A percentile compares a stretch with the other conserved stretches of the same genome.
These are phyloP conservation scores for Troides helena DNA, from an alignment of 2,888 invertebrate genomes.

Conservation along the genomic window DNA sequence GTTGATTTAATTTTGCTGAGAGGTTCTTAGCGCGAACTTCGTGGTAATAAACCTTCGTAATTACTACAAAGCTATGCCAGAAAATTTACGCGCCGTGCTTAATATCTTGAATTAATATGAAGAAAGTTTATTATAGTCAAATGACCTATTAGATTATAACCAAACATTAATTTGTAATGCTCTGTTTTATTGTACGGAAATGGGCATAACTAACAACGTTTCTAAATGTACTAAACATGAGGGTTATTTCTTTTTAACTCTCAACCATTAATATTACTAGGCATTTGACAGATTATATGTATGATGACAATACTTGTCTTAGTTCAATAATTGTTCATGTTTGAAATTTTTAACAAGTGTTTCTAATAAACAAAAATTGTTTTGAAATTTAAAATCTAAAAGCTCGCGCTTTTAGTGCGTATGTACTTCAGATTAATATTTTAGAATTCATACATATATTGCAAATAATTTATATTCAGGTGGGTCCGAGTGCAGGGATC, in stretches of 20 bases:
- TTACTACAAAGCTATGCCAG: neutral
- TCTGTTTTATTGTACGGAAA: no score
- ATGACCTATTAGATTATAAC: neutral
- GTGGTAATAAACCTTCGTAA: constrained; percentile 2
- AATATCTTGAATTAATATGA: constrained; percentile 6
- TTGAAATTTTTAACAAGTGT: no score
- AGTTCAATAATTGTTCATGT: no score
- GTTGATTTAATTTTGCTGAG: neutral
- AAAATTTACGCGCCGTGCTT: neutral
- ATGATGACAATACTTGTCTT: no score
- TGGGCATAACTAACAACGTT: no score
- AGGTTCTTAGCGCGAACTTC: neutral
- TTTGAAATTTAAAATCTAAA: neutral
- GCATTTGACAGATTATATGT: no score
- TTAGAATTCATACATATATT: neutral
- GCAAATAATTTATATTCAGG: constrained; percentile 61
- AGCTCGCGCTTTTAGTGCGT: neutral
- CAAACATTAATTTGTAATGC: no score
- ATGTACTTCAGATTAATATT: neutral
- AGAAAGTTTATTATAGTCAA: neutral
- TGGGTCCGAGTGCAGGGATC: constrained; percentile 94
- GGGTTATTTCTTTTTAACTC: no score
- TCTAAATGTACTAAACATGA: no score
- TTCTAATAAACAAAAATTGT: neutral
- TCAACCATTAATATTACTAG: no score